Evolutionary conservation across 92 coral and sea anemone genomes (phyloP), one percentile per base, ranked within the genome.

Genomic region (Virgularia gustaviana): DNA sequence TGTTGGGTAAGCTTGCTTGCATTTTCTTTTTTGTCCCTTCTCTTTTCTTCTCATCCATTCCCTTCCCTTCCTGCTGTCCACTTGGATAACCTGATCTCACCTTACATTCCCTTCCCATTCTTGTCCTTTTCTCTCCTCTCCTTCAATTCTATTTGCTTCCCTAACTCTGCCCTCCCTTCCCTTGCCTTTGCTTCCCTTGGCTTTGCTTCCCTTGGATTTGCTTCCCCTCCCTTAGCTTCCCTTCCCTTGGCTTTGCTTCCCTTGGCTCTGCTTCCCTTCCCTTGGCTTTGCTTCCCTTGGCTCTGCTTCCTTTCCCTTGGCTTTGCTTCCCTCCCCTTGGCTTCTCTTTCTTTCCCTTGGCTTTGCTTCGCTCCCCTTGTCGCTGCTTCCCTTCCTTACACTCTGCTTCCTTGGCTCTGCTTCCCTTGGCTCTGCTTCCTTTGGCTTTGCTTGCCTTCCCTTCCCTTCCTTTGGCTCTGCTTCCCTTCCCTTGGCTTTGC

Each of bases 1-100:
- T 19, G 98, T 89, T 49, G 98, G 97, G 97, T 91, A 63, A 77
- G 95, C 73, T 19, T 7, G 8, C 47, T 23, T n/a, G n/a, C n/a
- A n/a, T n/a, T n/a, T n/a, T n/a, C n/a, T n/a, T n/a, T n/a, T n/a
- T n/a, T n/a, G n/a, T n/a, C n/a, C n/a, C n/a, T n/a, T n/a, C n/a
- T n/a, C 8, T 12, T 43, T 18, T 3, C 22, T 39, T 66, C 3
- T 58, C 11, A 3, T 35, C 44, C 13, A n/a, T n/a, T n/a, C n/a
- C n/a, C n/a, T n/a, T n/a, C n/a, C n/a, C n/a, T n/a, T n/a, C n/a
- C n/a, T n/a, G n/a, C n/a, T n/a, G n/a, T n/a, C n/a, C n/a, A n/a
- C 45, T 39, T 15, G 15, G 9, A 7, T 39, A 7, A 39, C 45
- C 45, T 39, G 8, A 39, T 15, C 45, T 39, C 45, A 39, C 45